phyloP scores from a whole-genome alignment of 2,888 invertebrate species.

The Leptothorax acervorum region DNA sequence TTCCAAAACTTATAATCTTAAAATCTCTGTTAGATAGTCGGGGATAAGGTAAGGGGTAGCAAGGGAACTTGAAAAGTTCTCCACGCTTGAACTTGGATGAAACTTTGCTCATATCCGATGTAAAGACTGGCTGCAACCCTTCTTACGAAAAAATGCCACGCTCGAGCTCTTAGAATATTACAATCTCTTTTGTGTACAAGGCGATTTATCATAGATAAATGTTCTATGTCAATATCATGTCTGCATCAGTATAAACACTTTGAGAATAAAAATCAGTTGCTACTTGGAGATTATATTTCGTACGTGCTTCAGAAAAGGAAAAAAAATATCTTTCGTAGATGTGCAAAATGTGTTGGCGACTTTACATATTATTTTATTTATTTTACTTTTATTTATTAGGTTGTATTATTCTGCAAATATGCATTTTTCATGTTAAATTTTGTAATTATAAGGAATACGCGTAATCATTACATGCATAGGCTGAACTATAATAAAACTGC shows the following conservation, averaged over 20 bases:
- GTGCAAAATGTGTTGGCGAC: constrained; percentile 2
- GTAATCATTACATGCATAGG: constrained; percentile 4
- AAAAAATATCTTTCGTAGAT: not conserved
- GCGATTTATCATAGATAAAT: constrained; percentile 12
- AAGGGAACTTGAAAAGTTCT: constrained; percentile 65
- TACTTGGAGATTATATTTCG: not conserved
- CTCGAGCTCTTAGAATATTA: constrained; percentile 29
- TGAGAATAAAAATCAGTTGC: constrained; percentile 2
- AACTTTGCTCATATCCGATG: constrained; percentile 69
- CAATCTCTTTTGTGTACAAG: constrained; percentile 33
- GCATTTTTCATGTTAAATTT: constrained; percentile 2
- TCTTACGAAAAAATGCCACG: constrained; percentile 54
- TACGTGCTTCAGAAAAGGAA: not conserved
- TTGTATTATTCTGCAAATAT: not conserved
- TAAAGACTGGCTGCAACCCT: constrained; percentile 48
- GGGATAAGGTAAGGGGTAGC: constrained; percentile 13
- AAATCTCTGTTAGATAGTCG: constrained; percentile 60
- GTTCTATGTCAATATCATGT: constrained; percentile 14
- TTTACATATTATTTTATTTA: constrained; percentile 3
- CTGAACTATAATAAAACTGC: constrained; percentile 25
- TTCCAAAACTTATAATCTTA: constrained; percentile 67
- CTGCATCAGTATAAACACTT: not conserved
- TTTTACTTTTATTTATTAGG: not conserved
- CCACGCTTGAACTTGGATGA: constrained; percentile 26
- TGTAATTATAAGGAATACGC: not conserved